Evolutionary conservation across 2,797 vertebrate genomes (phyloP).

Genomic region (Rallus crepitans): DNA sequence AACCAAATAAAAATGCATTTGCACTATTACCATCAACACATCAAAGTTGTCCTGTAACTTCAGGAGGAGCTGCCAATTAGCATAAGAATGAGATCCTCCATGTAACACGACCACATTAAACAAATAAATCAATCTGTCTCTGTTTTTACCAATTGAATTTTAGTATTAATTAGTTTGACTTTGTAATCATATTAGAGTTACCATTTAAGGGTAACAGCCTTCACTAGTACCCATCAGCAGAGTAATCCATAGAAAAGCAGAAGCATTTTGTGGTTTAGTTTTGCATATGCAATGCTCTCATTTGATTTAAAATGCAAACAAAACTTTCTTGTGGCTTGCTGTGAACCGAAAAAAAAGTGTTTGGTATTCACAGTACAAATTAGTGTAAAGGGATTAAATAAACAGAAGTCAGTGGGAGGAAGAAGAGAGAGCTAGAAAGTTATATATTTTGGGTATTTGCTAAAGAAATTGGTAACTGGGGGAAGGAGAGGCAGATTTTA

Average conservation of each 20-base stretch:
- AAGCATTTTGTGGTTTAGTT: background rate
- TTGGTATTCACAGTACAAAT: background rate
- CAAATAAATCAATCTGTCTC: background rate
- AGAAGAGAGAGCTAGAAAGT: background rate
- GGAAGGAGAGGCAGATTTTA: constrained; percentile 25
- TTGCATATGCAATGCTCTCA: background rate
- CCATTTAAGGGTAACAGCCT: background rate
- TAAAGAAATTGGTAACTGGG: background rate
- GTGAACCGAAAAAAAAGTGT: background rate
- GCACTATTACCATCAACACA: background rate
- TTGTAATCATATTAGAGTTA: background rate
- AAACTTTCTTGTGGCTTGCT: background rate
- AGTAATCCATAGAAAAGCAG: background rate
- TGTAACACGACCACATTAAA: background rate
- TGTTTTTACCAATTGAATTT: background rate
- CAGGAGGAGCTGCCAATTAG: background rate
- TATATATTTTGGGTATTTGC: constrained; percentile 18
- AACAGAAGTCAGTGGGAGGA: background rate
- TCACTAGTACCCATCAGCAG: background rate
- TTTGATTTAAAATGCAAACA: background rate
- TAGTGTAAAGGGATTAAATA: background rate
- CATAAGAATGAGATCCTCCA: background rate
- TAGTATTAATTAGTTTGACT: background rate
- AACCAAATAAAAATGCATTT: background rate
- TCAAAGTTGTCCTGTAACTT: background rate